These are phyloP conservation scores for Drosophila pachea DNA, from an alignment of 1,140 invertebrate species.

Conservation along the genomic window DNA sequence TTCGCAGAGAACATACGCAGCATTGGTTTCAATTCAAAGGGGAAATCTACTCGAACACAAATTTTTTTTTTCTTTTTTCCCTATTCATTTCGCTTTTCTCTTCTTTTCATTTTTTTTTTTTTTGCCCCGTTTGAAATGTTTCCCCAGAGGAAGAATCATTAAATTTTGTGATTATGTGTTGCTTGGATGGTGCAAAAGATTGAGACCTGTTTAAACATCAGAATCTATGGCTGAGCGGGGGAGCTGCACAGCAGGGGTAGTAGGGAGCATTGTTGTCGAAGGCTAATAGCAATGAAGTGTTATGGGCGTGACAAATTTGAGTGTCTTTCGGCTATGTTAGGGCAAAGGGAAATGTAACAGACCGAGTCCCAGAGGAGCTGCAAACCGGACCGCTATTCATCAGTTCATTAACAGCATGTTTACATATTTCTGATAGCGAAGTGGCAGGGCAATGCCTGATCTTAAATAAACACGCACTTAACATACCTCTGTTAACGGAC, in stretches of 20 bases:
- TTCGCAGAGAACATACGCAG: background rate
- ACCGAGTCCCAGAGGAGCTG: no score
- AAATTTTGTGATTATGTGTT: constrained; percentile 19
- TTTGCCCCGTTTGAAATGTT: constrained; percentile 4
- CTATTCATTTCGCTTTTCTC: constrained; percentile 2
- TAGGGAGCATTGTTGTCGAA: background rate
- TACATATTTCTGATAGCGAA: no score
- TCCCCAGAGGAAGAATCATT: constrained; percentile 17
- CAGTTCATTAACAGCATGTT: no score
- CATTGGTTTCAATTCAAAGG: background rate
- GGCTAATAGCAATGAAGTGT: constrained; percentile 2
- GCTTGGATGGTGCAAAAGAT: constrained; percentile 4
- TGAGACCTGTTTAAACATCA: background rate
- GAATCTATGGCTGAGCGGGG: background rate
- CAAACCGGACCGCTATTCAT: no score
- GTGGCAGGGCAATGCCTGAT: no score
- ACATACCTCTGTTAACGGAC: no score
- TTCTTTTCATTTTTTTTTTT: no score
- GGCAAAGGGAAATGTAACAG: background rate
- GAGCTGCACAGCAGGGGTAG: background rate
- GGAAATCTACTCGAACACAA: constrained; percentile 3
- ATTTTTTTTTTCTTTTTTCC: background rate
- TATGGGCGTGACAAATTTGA: constrained; percentile 3
- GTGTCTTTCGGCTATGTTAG: background rate
- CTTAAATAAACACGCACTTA: no score